These are phyloP conservation scores for Heteromormyrus szaboi DNA, from an alignment of 2,797 vertebrate genomes.

Conservation along the genomic window DNA sequence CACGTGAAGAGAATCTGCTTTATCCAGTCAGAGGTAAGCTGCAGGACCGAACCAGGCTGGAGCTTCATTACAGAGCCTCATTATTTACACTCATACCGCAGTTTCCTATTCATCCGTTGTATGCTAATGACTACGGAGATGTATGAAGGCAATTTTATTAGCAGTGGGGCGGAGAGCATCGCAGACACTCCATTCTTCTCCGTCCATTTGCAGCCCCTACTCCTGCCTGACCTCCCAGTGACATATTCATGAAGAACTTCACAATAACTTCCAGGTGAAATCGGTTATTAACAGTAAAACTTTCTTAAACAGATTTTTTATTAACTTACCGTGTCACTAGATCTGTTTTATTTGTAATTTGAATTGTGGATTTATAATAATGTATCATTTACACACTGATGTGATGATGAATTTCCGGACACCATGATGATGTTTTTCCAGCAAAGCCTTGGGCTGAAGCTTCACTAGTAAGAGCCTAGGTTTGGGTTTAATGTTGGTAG, in stretches of 20 bases:
- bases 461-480: background rate
- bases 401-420: background rate
- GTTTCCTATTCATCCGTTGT: slow-evolving; percentile 11
- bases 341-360: background rate
- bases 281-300: background rate
- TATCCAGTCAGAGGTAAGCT: background rate
- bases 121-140: background rate
- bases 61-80: background rate
- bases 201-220: background rate
- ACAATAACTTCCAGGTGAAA: background rate
- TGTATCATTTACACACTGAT: background rate
- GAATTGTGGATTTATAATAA: background rate
- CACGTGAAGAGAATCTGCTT: background rate
- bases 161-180: background rate
- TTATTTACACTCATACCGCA: background rate
- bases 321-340: background rate
- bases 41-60: background rate
- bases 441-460: background rate
- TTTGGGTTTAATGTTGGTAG: background rate
- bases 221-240: background rate
- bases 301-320: background rate
- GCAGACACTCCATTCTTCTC: background rate
- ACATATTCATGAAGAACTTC: slow-evolving; percentile 4
- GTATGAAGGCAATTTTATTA: slow-evolving; percentile 4
- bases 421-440: background rate